Base-by-base conservation (phyloP, 2,797 vertebrate species). In the Danio aesculapii region DNA sequence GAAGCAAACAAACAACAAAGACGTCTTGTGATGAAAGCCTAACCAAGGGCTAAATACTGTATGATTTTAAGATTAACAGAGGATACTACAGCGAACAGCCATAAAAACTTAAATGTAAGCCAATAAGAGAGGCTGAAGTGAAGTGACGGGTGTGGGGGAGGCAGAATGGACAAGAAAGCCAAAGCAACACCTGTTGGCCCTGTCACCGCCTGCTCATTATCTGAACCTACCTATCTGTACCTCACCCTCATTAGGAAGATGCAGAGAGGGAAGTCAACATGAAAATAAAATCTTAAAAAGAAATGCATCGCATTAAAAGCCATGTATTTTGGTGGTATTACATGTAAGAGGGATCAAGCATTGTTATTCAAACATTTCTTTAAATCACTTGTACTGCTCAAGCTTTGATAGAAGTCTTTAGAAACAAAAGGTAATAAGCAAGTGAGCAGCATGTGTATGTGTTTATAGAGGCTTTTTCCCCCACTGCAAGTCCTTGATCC, bases 101-200 rank as follows among this genome's bases (percentile, higher is more conserved):
- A 17, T 79, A 16, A 67, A 46, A 78, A 68, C 10, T 17, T 50
- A 10, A 17, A 47, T n/a, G 10, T 30, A 58, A 47, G 63, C 17
- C 52, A 58, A 46, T 49, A 17, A 49, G 17, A 73, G 43, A 30
- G 9, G n/a, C 57, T 16, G 62, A 44, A 62, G 62, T 43, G 30
- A 46, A 11, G 46, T 61, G 46, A 49, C 13, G 6, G 43, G 64
- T 49, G 17, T 11, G 55, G 59, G 68, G 10, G 43, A 71, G 62
- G 39, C 30, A 13, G 17, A 50, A 67, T 0, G n/a, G 46, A 69
- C 19, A 43, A 61, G 61, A 13, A 55, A 75, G 70, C 78, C 63
- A 55, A 49, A 81, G 81, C 84, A 92, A 93, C 92, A 93, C 92
- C 92, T 94, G 93, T 91, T 93, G 90, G 89, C 85, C 86, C 87